Conservation (phyloP, 2,113 vertebrate species). For the Callorhinus ursinus region DNA sequence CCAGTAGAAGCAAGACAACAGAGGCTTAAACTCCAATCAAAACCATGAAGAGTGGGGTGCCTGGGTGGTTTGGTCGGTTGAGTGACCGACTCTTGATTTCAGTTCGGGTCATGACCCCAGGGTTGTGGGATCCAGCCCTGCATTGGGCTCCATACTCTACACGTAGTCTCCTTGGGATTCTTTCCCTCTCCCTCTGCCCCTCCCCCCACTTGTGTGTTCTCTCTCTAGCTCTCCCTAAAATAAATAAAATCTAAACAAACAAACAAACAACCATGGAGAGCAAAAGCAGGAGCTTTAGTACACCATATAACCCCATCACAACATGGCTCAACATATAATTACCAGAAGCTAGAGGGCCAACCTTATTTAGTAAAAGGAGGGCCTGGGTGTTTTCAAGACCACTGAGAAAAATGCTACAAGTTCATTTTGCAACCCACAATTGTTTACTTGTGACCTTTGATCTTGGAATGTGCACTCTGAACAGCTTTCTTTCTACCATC, state of each 20-base stretch:
- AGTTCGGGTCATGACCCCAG: not conserved
- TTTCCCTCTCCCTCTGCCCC: not conserved
- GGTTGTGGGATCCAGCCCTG: not conserved
- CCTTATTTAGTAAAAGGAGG: conserved; percentile 5
- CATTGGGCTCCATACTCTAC: not conserved
- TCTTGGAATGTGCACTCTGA: not conserved
- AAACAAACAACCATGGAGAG: conserved; percentile 1
- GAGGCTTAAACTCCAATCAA: not conserved
- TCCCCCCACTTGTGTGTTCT: not conserved
- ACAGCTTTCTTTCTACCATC: conserved; percentile 7
- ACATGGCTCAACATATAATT: conserved; percentile 17
- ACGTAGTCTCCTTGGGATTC: not conserved
- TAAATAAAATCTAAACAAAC: not conserved
- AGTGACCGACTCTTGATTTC: not conserved
- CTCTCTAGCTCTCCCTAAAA: not conserved
- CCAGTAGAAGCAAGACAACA: not conserved
- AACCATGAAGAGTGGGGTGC: not conserved
- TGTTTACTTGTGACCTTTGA: conserved; percentile 47
- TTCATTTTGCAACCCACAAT: not conserved
- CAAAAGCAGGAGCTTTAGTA: conserved; percentile 5
- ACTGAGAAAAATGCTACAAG: conserved; percentile 13
- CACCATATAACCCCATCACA: not conserved
- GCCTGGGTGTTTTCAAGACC: conserved; percentile 21
- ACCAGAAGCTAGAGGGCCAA: conserved; percentile 41
- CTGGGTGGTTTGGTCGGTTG: not conserved